phyloP scores from a whole-genome alignment of 2,797 vertebrate species.

The Typhlichthys subterraneus region DNA sequence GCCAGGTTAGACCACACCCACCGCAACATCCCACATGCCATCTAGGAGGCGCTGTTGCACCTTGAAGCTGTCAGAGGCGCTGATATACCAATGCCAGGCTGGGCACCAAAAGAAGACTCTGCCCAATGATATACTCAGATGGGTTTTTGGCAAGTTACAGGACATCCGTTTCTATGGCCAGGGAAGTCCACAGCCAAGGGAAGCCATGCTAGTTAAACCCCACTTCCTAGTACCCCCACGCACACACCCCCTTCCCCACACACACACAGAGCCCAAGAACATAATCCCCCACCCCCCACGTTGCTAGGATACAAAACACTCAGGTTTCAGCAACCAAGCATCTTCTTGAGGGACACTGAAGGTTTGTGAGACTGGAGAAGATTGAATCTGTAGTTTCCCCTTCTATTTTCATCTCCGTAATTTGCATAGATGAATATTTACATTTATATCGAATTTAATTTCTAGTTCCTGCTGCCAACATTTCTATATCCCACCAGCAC shows the following conservation, averaged over 20 bases:
- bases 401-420: no score
- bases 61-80: no score
- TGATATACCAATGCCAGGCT: not conserved
- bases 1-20: no score
- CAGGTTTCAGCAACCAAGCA: conserved; percentile 19
- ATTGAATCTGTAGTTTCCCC: not conserved
- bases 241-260: conserved; percentile 19
- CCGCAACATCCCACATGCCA: no score
- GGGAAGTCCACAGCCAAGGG: conserved; percentile 43
- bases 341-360: conserved; percentile 32
- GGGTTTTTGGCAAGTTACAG: conserved; percentile 45
- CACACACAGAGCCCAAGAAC: conserved; percentile 30
- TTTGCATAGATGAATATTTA: no score
- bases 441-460: no score
- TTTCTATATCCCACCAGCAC: no score
- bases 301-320: conserved; percentile 59
- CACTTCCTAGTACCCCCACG: conserved; percentile 37
- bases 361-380: conserved; percentile 35
- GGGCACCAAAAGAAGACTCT: conserved; percentile 32
- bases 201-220: conserved; percentile 41
- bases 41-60: no score
- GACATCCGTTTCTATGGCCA: conserved; percentile 37
- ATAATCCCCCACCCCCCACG: conserved; percentile 23
- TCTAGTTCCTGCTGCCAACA: no score
- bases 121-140: conserved; percentile 24